Base-by-base conservation (phyloP, 2,797 vertebrate species). In the Bradypus variegatus region DNA sequence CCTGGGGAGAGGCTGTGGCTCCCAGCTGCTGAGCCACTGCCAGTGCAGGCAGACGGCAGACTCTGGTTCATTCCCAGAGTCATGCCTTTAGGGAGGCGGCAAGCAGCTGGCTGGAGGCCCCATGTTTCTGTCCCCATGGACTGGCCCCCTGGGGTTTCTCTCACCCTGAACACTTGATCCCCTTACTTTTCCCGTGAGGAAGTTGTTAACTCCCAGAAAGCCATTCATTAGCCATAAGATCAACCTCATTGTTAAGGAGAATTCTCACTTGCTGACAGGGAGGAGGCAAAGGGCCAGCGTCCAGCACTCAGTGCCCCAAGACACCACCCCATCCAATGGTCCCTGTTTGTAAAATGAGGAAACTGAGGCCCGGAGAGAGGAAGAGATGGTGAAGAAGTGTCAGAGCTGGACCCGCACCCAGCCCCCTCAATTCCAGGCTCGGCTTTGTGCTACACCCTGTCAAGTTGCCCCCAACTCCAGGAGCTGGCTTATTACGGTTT, bases 191-290 rank as follows among this genome's bases (percentile, higher is more conserved):
- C 87, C 94, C 91, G 93, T 41, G 70, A 92, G 88, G 94, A 95
- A 88, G 75, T 91, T 93, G 48, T 95, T 96, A 93, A 94, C 92
- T 93, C 89, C 89, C 87, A 78, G 90, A 94, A 80, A 96, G 93
- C 91, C 86, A 95, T 80, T 93, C 36, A 91, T 83, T 77, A 70
- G 21, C 41, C 60, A 93, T 95, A 93, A 95, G 70, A 93, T 95
- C 92, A 89, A 60, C 6, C 82, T 88, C 92, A 92, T 92, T 94
- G 94, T 94, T 94, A 91, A 90, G 2, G 10, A 88, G 73, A 86
- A 77, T 83, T 95, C 89, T 88, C 29, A 79, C 76, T 94, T 93
- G 87, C 91, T 78, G 55, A 31, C 50, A 1, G 0, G 64, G 83
- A 83, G 36, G 62, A 77, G 89, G 75, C 16, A 2, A 70, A 88